These are phyloP conservation scores for Cairina moschata DNA, from an alignment of 2,113 vertebrate genomes.

Conservation along the genomic window DNA sequence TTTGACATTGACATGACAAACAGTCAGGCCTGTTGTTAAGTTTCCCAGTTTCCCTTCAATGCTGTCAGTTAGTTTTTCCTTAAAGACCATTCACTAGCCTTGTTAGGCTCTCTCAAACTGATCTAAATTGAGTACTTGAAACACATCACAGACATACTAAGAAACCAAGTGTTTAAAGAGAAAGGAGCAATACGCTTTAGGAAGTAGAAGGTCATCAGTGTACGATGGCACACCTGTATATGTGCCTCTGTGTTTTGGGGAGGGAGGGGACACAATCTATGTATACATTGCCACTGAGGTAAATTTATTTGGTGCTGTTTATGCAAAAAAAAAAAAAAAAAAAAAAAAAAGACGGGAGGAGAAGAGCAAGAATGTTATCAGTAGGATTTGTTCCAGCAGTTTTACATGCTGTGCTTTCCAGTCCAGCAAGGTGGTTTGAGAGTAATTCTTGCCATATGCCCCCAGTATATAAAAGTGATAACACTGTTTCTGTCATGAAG, in stretches of 20 bases:
- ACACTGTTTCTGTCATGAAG: neutral
- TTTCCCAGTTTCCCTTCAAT: neutral
- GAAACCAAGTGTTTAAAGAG: neutral
- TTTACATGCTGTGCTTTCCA: neutral
- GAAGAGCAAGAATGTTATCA: neutral
- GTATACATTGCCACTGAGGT: rapidly evolving
- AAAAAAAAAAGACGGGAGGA: neutral
- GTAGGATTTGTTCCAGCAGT: neutral
- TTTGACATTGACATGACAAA: rapidly evolving
- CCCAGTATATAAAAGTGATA: neutral
- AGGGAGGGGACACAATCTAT: neutral
- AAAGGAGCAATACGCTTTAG: neutral
- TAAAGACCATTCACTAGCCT: neutral
- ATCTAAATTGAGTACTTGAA: neutral
- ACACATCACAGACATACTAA: neutral
- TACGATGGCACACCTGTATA: too few species aligned
- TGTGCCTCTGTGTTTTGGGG: neutral
- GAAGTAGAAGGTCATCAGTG: neutral
- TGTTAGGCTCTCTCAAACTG: neutral
- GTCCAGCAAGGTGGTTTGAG: neutral
- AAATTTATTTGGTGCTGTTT: neutral
- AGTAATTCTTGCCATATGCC: neutral
- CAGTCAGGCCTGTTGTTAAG: neutral
- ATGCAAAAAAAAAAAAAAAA: neutral
- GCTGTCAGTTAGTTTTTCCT: neutral